Percentiles rank a stretch among this genome's conserved stretches.
Conservation (phyloP, 2,888 invertebrate species). For the Eurytoma adleriae region DNA sequence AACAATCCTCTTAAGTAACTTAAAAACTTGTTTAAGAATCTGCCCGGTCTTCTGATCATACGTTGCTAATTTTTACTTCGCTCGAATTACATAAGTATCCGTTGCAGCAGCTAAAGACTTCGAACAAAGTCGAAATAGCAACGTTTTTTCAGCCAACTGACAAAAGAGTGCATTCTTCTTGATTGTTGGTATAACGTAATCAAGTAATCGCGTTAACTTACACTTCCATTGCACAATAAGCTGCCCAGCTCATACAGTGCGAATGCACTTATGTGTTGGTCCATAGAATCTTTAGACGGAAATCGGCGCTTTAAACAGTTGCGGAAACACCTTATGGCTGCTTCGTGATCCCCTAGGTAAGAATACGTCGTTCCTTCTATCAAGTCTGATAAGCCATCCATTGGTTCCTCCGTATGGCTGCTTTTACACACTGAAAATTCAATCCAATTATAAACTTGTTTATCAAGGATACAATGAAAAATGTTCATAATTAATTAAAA, state of each 20-base stretch:
- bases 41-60: neutral
- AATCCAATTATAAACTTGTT: neutral
- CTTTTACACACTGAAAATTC: slow-evolving; percentile 71
- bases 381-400: slow-evolving; percentile 78
- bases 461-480: no score
- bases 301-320: slow-evolving; percentile 67
- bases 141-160: neutral
- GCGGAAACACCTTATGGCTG: slow-evolving; percentile 65
- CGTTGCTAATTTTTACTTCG: neutral
- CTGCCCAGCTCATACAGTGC: slow-evolving; percentile 81
- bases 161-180: no score
- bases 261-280: slow-evolving; percentile 81
- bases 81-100: no score
- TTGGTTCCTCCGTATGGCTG: slow-evolving; percentile 76
- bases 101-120: slow-evolving; percentile 6
- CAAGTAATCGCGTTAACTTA: slow-evolving; percentile 58
- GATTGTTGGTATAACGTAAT: neutral
- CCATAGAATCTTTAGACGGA: slow-evolving; percentile 62
- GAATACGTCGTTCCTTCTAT: slow-evolving; percentile 78
- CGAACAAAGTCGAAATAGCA: no score
- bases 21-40: neutral
- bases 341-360: slow-evolving; percentile 73
- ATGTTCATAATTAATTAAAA: no score
- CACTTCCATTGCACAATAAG: slow-evolving; percentile 65
- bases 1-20: neutral